Evolutionary conservation across 2,113 vertebrate genomes (phyloP), one percentile per base, ranked within the genome.

Genomic region (Cyprinodon tularosa): DNA sequence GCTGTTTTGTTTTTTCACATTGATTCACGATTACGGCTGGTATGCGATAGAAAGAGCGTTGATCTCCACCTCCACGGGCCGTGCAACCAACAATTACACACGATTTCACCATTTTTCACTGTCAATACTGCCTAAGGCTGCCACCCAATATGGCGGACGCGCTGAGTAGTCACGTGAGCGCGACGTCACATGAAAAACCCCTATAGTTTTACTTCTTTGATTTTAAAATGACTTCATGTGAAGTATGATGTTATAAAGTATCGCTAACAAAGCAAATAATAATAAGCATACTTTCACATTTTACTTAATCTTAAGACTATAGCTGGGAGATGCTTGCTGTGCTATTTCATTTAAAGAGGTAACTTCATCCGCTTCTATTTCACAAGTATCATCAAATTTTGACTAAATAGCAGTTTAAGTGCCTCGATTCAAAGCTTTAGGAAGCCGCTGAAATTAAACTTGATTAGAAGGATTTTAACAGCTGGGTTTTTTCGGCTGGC

Each of bases 221-320:
- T 53, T 79, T 67, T 61, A 66, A 2, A 38, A 45, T 77, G 85
- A 81, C 71, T 74, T 42, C 53, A 72, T 39, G 72, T 68, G 39
- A 74, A 66, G 74, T 85, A 72, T 76, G 39, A 65, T 69, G 42
- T 67, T 79, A 61, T 71, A 75, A 42, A 80, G 48, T 86, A 77
- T 74, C 81, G 53, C 45, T 84, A 83, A 80, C 81, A 81, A 62
- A 72, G 50, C 64, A 77, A 73, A 42, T 80, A 66, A 75, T 68
- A 67, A 77, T 77, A 80, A 77, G 68, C 74, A 61, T 71, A 70
- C 44, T 71, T 84, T 86, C 70, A 74, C 65, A 74, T 83, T 86
- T 85, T 70, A 82, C 62, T 62, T 12, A 74, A 70, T 62, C 76
- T 80, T 78, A 77, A 75, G 36, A 67, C 81, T 66, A 42, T 67